Evolutionary conservation across 2,797 vertebrate species (phyloP).

Genomic region (Protosalanx chinensis): DNA sequence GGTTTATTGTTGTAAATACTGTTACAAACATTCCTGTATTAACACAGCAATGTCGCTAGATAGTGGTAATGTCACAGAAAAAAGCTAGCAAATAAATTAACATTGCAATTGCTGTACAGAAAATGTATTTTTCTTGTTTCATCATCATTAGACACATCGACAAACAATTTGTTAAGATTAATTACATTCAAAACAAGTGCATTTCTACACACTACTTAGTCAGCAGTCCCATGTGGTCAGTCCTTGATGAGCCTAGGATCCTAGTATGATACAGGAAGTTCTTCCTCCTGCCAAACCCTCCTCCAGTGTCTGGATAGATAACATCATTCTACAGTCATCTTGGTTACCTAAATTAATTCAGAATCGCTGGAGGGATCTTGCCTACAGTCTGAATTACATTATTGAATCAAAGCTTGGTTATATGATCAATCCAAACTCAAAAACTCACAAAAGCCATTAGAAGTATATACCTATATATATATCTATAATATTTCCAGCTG

Average conservation of each 20-base stretch:
- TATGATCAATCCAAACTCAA: slow-evolving; percentile 23
- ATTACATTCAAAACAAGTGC: slow-evolving; percentile 90
- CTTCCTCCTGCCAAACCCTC: slow-evolving; percentile 69
- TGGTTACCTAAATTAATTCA: slow-evolving; percentile 41
- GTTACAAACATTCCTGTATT: slow-evolving; percentile 83
- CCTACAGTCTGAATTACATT: not conserved
- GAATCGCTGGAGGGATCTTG: not conserved
- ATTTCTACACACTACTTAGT: slow-evolving; percentile 75
- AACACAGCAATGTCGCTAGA: slow-evolving; percentile 81
- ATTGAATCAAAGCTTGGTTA: slow-evolving; percentile 19
- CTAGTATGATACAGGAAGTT: slow-evolving; percentile 51
- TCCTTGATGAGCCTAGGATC: too few species aligned
- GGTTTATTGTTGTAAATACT: slow-evolving; percentile 88
- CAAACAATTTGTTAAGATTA: slow-evolving; percentile 71
- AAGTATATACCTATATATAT: slow-evolving; percentile 56
- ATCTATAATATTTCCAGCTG: slow-evolving; percentile 57
- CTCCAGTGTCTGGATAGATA: slow-evolving; percentile 70
- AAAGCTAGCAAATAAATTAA: slow-evolving; percentile 76
- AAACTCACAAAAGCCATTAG: slow-evolving; percentile 22
- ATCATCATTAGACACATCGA: slow-evolving; percentile 61
- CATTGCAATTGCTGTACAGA: slow-evolving; percentile 71
- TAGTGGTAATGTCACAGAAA: slow-evolving; percentile 80
- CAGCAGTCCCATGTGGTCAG: slow-evolving; percentile 48
- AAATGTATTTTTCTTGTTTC: slow-evolving; percentile 54
- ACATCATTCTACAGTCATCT: slow-evolving; percentile 47